Percentiles rank a stretch among this genome's conserved stretches.
These are phyloP conservation scores for Poecilia velifera DNA, from an alignment of 2,797 vertebrate genomes.

Conservation along the genomic window DNA sequence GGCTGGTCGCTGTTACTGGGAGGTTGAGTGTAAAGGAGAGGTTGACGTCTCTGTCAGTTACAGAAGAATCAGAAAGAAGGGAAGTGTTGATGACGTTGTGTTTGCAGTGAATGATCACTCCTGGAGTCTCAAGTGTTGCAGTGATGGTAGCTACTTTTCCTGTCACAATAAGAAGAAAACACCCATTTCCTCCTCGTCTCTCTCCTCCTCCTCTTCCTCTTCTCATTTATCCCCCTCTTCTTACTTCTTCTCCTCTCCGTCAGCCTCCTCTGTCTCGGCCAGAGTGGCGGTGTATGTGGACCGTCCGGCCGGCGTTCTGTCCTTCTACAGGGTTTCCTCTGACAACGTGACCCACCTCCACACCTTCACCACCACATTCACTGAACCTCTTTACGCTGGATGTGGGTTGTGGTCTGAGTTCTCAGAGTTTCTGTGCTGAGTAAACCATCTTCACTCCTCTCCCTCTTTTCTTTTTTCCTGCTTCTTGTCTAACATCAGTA, in stretches of 20 bases:
- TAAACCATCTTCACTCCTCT: neutral
- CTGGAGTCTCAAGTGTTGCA: neutral
- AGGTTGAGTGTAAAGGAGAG: neutral
- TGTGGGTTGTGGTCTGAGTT: neutral
- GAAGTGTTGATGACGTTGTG: neutral
- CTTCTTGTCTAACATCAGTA: neutral
- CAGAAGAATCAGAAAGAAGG: neutral
- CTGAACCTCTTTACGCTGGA: neutral
- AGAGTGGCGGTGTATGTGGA: neutral
- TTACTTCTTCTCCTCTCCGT: no score
- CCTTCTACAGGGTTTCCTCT: neutral
- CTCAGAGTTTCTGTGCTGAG: neutral
- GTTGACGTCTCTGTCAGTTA: neutral
- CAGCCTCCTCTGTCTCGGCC: no score
- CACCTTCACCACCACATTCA: neutral
- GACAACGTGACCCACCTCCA: neutral
- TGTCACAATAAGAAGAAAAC: neutral
- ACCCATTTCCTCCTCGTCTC: neutral
- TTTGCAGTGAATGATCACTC: neutral
- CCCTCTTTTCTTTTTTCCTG: neutral
- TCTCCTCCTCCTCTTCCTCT: neutral
- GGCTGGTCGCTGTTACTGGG: neutral
- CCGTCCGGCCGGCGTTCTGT: neutral
- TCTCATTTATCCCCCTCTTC: no score
- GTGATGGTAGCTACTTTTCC: neutral